phyloP scores from a whole-genome alignment of 2,113 vertebrate genomes.

The Saccopteryx leptura region DNA sequence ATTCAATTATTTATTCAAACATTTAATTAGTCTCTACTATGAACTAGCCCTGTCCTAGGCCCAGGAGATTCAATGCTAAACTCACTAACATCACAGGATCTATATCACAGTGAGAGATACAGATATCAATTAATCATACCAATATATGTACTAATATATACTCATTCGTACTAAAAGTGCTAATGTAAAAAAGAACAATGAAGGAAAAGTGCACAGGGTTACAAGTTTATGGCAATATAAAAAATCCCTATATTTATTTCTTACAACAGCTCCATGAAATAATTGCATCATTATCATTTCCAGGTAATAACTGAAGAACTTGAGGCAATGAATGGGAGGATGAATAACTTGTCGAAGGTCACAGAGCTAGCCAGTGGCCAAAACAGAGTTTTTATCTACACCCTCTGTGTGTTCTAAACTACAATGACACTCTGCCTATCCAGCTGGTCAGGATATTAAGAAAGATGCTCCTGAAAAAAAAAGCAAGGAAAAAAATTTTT shows the following conservation, averaged over 20 bases:
- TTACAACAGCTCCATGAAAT: neutral
- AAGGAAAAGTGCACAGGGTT: neutral
- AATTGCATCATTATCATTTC: neutral
- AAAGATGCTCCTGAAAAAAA: neutral
- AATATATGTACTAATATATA: neutral
- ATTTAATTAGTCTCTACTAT: neutral
- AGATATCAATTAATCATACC: neutral
- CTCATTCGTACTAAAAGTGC: slow-evolving; percentile 22
- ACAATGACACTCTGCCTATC: neutral
- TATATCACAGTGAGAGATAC: neutral
- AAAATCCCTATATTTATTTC: neutral
- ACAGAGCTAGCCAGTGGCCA: neutral
- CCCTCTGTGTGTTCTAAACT: neutral
- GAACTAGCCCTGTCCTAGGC: neutral
- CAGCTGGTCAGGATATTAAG: neutral
- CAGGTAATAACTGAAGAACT: neutral
- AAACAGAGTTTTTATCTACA: neutral
- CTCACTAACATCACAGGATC: neutral
- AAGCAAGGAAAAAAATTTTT: neutral
- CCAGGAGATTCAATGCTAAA: neutral
- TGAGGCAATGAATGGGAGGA: neutral
- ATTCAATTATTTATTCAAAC: slow-evolving; percentile 16
- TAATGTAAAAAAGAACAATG: slow-evolving; percentile 15
- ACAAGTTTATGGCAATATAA: neutral
- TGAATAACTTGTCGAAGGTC: neutral